Evolutionary conservation across 1,140 invertebrate genomes (phyloP).

Genomic region (Camponotus floridanus): DNA sequence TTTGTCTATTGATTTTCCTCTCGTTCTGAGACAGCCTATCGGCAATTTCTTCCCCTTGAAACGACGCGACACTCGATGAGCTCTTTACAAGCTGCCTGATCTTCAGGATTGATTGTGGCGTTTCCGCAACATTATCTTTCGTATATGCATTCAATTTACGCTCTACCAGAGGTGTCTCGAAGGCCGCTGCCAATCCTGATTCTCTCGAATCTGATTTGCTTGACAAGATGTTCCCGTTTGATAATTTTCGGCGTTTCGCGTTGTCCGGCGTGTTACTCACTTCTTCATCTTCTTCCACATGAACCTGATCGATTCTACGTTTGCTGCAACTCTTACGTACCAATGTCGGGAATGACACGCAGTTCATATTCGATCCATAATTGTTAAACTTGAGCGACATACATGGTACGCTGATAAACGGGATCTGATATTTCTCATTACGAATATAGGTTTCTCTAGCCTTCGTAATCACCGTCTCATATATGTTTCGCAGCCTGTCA

Average conservation of each 20-base stretch:
- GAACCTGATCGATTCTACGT: constrained; percentile 71
- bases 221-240: constrained; percentile 33
- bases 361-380: constrained; percentile 68
- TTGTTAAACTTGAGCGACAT: constrained; percentile 63
- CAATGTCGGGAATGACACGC: constrained; percentile 75
- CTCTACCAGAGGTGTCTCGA: constrained; percentile 82
- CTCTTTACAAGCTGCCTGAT: constrained; percentile 81
- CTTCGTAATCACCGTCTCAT: constrained; percentile 79
- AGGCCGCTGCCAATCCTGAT: constrained; percentile 64
- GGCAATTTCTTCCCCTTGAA: neutral
- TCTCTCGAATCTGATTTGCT: neutral
- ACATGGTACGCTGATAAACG: constrained; percentile 83
- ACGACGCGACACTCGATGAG: constrained; percentile 63
- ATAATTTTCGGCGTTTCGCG: constrained; percentile 68
- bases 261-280: constrained; percentile 28
- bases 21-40: constrained; percentile 25
- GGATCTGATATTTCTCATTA: constrained; percentile 74
- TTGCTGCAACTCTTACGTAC: constrained; percentile 64
- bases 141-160: constrained; percentile 67
- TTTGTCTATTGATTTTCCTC: constrained; percentile 73
- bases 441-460: constrained; percentile 79
- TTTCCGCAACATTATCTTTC: constrained; percentile 62
- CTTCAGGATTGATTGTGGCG: constrained; percentile 84
- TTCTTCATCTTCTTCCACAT: constrained; percentile 23
- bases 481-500: constrained; percentile 69